Evolutionary conservation across 2,797 vertebrate genomes (phyloP).

Genomic region (Sebastes flavidus): DNA sequence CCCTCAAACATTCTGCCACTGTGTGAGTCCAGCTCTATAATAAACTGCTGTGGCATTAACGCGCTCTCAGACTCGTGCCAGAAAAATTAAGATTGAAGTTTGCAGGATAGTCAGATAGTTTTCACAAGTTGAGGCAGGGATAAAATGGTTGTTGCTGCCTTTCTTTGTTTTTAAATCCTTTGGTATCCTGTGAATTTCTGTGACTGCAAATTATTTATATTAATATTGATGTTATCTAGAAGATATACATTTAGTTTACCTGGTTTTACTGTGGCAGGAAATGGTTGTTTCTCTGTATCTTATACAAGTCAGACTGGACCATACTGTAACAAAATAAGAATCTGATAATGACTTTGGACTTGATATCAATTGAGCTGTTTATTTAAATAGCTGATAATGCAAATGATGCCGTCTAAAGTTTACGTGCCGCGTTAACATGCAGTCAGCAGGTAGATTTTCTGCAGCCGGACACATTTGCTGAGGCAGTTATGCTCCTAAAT

Average conservation of each 20-base stretch:
- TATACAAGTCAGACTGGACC: background rate
- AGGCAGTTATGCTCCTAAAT: background rate
- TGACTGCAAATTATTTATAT: background rate
- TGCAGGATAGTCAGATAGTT: background rate
- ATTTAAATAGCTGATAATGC: background rate
- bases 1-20: slow-evolving; percentile 80
- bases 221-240: background rate
- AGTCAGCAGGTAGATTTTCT: background rate
- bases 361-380: background rate
- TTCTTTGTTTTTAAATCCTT: background rate
- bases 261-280: background rate
- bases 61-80: background rate
- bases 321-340: background rate
- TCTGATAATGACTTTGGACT: background rate
- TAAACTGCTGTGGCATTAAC: slow-evolving; percentile 53
- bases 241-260: background rate
- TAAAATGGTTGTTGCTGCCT: background rate
- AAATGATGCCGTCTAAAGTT: background rate
- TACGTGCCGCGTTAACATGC: background rate
- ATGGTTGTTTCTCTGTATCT: background rate
- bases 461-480: background rate
- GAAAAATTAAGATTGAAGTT: background rate
- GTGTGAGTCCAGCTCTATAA: slow-evolving; percentile 60
- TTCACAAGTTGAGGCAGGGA: background rate
- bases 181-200: background rate